Evolutionary conservation across 2,888 invertebrate species (phyloP).

Genomic region (Stenoptilia bipunctidactyla): DNA sequence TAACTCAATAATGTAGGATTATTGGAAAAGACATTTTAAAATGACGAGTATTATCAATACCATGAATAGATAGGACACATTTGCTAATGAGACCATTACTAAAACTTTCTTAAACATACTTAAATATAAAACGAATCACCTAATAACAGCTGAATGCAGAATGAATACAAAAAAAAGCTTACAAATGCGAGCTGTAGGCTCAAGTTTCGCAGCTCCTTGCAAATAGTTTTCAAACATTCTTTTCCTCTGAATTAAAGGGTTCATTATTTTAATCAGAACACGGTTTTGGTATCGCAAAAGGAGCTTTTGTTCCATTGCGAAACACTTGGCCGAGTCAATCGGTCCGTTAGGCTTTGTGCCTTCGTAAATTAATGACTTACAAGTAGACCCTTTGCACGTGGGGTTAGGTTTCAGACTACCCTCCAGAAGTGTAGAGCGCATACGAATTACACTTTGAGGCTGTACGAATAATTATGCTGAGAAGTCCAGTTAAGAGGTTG

Average conservation of each 20-base stretch:
- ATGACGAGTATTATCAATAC: too few species aligned
- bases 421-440: conserved; percentile 22
- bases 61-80: too few species aligned
- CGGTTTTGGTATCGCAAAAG: conserved; percentile 42
- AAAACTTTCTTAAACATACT: too few species aligned
- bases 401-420: conserved; percentile 34
- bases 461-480: background rate
- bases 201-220: background rate
- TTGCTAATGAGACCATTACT: too few species aligned
- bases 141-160: too few species aligned
- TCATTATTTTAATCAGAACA: conserved; percentile 58
- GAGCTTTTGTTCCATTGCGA: conserved; percentile 56
- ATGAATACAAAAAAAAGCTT: too few species aligned
- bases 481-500: background rate
- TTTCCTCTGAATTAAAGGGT: conserved; percentile 37
- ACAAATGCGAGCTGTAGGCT: too few species aligned
- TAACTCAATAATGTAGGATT: too few species aligned
- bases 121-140: too few species aligned
- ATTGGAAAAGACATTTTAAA: too few species aligned
- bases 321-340: conserved; percentile 64
- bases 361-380: conserved; percentile 58
- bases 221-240: background rate
- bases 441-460: conserved; percentile 1
- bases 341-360: conserved; percentile 42
- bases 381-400: conserved; percentile 26